Evolutionary conservation across 2,797 vertebrate genomes (phyloP), one percentile per base, ranked within the genome.

Genomic region (Xiphophorus birchmanni): DNA sequence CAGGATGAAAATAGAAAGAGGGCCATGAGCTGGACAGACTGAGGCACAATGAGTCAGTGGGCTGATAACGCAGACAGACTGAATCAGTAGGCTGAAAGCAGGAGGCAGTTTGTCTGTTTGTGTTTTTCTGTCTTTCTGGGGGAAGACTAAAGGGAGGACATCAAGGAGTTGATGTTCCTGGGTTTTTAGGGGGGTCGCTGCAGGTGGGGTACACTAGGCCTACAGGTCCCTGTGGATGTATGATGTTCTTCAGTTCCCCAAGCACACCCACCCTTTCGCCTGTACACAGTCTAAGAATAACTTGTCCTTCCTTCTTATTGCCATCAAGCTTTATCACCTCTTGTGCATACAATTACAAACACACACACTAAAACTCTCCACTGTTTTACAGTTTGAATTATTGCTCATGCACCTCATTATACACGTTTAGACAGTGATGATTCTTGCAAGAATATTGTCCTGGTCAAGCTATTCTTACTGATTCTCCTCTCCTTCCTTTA

Each of bases 11-110:
- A 94, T 94, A 93, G 92, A 93, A 93, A 90, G 77, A 90, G 52
- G 85, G 84, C 90, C 88, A 91, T 82, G 90, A 91, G 91, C 90
- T 87, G 84, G 84, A 93, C 86, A 84, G 89, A 89, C 88, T 84
- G 81, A 90, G 91, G 91, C 92, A 86, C 89, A 79, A 80, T 94
- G 93, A 94, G 86, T 94, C 92, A 94, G 87, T 90, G 80, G 87
- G 84, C 90, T 83, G 90, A 94, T 91, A 91, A 90, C 86, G 83
- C 86, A 91, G 91, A 93, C 86, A 73, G 85, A 89, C 89, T 92
- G 91, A 92, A 80, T 91, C 91, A 93, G 90, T 91, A 86, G 86
- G 84, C 84, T 89, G 88, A 91, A 88, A 91, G 89, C 82, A 89
- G 80, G 86, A 88, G 85, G 87, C 67, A 2, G 80, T 86, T 80